These are phyloP conservation scores for Columbina picui DNA, from an alignment of 2,113 vertebrate species.

Conservation along the genomic window DNA sequence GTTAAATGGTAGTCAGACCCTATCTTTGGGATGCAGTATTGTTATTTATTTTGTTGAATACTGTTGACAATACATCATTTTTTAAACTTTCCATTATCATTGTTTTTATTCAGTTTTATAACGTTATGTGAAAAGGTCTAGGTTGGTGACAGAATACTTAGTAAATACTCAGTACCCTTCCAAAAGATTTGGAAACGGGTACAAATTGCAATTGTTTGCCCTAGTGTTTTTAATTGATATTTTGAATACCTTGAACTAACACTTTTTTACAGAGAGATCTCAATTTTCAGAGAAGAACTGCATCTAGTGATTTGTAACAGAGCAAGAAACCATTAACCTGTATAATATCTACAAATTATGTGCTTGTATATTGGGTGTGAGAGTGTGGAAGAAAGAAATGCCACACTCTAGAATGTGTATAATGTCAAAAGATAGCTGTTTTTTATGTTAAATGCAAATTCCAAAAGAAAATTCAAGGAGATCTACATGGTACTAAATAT, in stretches of 20 bases:
- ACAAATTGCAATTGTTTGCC: neutral
- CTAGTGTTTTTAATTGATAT: neutral
- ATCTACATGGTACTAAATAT: neutral
- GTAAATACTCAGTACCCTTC: neutral
- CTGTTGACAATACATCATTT: neutral
- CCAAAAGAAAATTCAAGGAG: neutral
- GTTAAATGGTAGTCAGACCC: neutral
- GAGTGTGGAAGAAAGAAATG: neutral
- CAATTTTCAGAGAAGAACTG: neutral
- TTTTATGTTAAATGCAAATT: neutral
- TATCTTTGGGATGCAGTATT: neutral
- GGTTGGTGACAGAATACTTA: neutral
- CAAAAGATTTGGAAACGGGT: neutral
- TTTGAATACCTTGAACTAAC: neutral
- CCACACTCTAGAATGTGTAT: neutral
- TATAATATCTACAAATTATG: neutral
- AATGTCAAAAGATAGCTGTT: neutral
- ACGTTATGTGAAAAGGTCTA: neutral
- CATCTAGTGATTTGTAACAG: neutral
- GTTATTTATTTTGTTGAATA: neutral
- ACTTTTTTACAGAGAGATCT: neutral
- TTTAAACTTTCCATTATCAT: neutral
- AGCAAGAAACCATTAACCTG: neutral
- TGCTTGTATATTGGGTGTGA: neutral
- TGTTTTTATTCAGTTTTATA: neutral